Conservation (phyloP, 2,113 vertebrate genomes). For the Willisornis vidua region DNA sequence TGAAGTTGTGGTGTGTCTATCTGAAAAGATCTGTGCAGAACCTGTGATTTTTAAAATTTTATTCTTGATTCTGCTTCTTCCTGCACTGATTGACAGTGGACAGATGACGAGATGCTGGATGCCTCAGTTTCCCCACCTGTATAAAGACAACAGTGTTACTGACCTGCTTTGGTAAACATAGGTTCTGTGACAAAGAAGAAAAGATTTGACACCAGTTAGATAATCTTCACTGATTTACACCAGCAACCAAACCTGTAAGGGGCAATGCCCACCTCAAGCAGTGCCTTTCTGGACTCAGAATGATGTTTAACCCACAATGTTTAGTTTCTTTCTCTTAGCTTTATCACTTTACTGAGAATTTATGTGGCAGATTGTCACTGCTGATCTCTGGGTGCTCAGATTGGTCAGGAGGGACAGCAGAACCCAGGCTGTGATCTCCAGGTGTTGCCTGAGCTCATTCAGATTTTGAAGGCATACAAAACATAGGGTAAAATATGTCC, state of each 20-base stretch:
- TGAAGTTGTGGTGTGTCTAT: background rate
- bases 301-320: background rate
- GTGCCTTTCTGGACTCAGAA: background rate
- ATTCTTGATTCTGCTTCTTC: background rate
- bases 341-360: background rate
- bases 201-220: background rate
- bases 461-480: background rate
- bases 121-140: background rate
- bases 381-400: accelerated
- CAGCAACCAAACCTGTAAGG: background rate
- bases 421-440: background rate
- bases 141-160: background rate
- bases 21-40: background rate
- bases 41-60: background rate
- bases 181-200: background rate
- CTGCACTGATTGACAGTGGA: background rate
- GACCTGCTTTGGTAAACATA: background rate
- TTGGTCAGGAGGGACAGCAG: accelerated
- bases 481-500: background rate
- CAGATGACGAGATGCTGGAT: background rate
- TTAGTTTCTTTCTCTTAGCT: background rate
- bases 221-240: background rate
- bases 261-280: background rate
- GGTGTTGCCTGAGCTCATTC: background rate
- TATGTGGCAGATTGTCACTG: background rate